Conservation (phyloP, 1,140 invertebrate species). For the Drosophila sturtevanti region DNA sequence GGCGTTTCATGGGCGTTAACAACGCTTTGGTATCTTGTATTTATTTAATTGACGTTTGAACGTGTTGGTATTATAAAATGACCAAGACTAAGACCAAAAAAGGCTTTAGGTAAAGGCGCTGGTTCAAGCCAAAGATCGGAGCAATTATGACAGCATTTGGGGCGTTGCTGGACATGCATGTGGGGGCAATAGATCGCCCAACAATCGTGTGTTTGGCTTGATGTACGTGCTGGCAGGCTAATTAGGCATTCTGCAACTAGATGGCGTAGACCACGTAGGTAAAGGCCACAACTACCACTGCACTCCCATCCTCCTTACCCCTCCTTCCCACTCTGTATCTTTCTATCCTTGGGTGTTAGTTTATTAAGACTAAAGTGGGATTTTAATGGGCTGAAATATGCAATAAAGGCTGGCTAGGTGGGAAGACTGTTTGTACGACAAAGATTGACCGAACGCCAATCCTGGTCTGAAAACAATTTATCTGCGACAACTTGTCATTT, state of each 20-base stretch:
- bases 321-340: too few relatives aligned
- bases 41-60: conserved; percentile 80
- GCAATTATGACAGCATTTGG: conserved; percentile 74
- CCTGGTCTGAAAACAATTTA: background rate
- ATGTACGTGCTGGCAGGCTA: conserved; percentile 73
- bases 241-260: conserved; percentile 42
- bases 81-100: conserved; percentile 33
- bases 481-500: background rate
- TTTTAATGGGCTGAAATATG: conserved; percentile 69
- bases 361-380: conserved; percentile 65
- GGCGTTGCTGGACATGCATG: conserved; percentile 78
- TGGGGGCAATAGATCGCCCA: conserved; percentile 69
- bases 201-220: conserved; percentile 57
- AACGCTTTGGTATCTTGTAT: conserved; percentile 80
- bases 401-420: conserved; percentile 10
- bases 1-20: conserved; percentile 71
- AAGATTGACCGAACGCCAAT: background rate
- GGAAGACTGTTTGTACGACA: background rate
- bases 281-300: background rate
- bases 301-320: too few relatives aligned
- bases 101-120: background rate
- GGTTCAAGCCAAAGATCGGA: conserved; percentile 1
- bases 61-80: conserved; percentile 79
- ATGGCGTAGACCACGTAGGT: background rate
- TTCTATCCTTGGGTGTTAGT: conserved; percentile 76